A percentile compares a stretch with the other conserved stretches of the same genome.
phyloP scores from a whole-genome alignment of 1,140 invertebrate species.

The Eufriesea mexicana region DNA sequence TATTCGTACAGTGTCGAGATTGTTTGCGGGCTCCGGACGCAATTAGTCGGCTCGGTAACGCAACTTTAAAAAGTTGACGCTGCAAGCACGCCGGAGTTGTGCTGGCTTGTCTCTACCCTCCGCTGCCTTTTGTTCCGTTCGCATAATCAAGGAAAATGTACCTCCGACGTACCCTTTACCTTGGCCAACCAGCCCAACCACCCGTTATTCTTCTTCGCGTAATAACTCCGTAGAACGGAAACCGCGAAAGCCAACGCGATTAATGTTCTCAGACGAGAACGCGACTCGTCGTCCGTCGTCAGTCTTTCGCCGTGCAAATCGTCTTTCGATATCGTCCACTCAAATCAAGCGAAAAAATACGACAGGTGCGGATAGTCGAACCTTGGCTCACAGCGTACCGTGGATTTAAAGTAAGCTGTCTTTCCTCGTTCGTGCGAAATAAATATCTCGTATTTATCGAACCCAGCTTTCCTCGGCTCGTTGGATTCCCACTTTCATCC shows the following conservation, averaged over 20 bases:
- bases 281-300: not conserved
- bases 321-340: not conserved
- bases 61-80: constrained; percentile 53
- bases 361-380: too few species aligned
- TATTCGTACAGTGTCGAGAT: constrained; percentile 39
- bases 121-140: constrained; percentile 46
- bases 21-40: constrained; percentile 36
- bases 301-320: not conserved
- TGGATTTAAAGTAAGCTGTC: too few species aligned
- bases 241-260: constrained; percentile 19
- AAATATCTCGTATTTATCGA: constrained; percentile 55
- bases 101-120: constrained; percentile 2
- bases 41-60: constrained; percentile 60
- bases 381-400: too few species aligned
- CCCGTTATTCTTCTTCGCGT: constrained; percentile 42
- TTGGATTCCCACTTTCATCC: not conserved
- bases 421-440: constrained; percentile 31
- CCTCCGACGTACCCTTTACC: not conserved
- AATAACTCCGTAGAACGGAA: constrained; percentile 47
- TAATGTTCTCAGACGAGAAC: constrained; percentile 19
- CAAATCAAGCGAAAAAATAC: too few species aligned
- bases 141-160: constrained; percentile 58
- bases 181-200: not conserved
- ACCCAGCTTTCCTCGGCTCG: not conserved
- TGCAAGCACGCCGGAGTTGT: not conserved